Percentiles rank a stretch among this genome's conserved stretches.
Evolutionary conservation across 2,888 invertebrate species (phyloP).

Genomic region (Ypsolopha sequella): DNA sequence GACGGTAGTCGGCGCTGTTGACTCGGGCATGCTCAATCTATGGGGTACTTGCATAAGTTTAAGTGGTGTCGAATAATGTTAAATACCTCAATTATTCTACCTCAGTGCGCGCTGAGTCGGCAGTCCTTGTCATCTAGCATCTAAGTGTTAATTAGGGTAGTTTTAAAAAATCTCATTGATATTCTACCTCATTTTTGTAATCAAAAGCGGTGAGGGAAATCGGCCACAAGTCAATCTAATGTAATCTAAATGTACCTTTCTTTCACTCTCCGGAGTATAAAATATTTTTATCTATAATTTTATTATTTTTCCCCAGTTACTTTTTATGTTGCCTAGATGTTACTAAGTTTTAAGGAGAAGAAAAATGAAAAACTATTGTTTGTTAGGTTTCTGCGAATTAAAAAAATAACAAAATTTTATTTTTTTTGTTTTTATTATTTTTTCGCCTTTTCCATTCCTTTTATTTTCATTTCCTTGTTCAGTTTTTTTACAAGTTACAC

Average conservation of each 20-base stretch:
- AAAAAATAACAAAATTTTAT: conserved; percentile 66
- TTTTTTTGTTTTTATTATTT: conserved; percentile 47
- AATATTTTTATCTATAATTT: conserved; percentile 52
- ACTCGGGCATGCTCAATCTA: conserved; percentile 42
- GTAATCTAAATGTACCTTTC: conserved; percentile 67
- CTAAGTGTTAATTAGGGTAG: conserved; percentile 63
- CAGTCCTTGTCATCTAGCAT: conserved; percentile 30
- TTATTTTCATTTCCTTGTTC: conserved; percentile 22
- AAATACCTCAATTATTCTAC: conserved; percentile 2
- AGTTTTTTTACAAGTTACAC: conserved; percentile 62
- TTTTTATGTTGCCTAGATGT: conserved; percentile 73
- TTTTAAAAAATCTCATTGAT: conserved; percentile 60
- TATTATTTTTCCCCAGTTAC: conserved; percentile 61
- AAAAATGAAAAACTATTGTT: conserved; percentile 67
- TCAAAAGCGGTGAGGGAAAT: conserved; percentile 35
- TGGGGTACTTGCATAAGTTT: background rate
- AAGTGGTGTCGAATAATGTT: background rate
- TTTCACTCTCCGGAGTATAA: conserved; percentile 68
- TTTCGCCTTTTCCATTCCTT: conserved; percentile 28
- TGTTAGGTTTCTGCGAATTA: conserved; percentile 72
- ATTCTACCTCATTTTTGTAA: conserved; percentile 52
- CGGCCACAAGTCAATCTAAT: conserved; percentile 41
- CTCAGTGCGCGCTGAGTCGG: conserved; percentile 31
- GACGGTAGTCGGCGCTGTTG: conserved; percentile 44
- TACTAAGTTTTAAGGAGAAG: conserved; percentile 70